Evolutionary conservation across 2,797 vertebrate genomes (phyloP), one percentile per base, ranked within the genome.

Genomic region (Mergus octosetaceus): DNA sequence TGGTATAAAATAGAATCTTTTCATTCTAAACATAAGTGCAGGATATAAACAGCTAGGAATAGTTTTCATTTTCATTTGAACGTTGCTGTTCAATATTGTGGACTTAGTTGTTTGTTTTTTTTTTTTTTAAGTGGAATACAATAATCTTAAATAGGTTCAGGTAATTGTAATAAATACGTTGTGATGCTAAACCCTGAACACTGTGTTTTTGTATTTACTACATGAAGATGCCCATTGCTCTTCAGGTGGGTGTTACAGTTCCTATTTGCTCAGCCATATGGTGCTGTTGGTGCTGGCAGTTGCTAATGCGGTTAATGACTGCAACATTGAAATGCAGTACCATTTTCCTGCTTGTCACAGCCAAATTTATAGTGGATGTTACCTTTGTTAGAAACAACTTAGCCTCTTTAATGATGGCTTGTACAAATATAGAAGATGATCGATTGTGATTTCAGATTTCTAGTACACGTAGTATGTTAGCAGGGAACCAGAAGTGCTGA

Each of bases 401-500:
- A 81, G 36, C 38, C 41, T 79, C 54, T 89, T 70, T 93, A 85
- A 90, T 94, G 85, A 58, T 43, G 89, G 38, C 60, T 53, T 88
- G 27, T 85, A 57, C 69, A 91, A 88, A 81, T 90, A 76, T 21
- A 88, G 71, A 69, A 87, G 90, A 88, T 79, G 70, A 89, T 90
- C 5, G 32, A 83, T 70, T 86, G 61, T 90, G 81, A 83, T 91
- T 92, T 87, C 32, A 64, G 62, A 53, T 39, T 47, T 93, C 57
- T 90, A 65, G 81, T 75, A 64, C 90, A 62, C 83, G 87, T 82
- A 87, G n/a, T 83, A 51, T 74, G 51, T 90, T 87, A 68, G 56
- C 90, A 94, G 88, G 94, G 78, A 95, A 56, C 75, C 41, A 87
- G 78, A 77, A 85, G 34, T 92, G 38, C 78, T 96, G 93, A 96